phyloP scores from a whole-genome alignment of 2,797 vertebrate species.

The Pseudomugil tenellus region DNA sequence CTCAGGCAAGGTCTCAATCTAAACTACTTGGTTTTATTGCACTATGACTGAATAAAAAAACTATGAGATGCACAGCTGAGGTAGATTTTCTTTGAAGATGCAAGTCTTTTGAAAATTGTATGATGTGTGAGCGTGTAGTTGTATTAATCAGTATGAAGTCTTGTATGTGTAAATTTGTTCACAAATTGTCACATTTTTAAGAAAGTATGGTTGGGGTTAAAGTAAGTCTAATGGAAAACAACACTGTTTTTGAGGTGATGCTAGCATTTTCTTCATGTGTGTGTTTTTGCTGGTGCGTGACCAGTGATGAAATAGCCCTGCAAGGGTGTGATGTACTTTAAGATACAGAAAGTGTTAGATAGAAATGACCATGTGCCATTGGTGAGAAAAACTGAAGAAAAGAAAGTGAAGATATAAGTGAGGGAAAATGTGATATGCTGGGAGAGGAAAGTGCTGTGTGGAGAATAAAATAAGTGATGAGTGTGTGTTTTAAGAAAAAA shows the following conservation, averaged over 20 bases:
- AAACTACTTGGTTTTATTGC: background rate
- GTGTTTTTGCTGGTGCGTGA: constrained; percentile 53
- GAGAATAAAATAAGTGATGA: constrained; percentile 36
- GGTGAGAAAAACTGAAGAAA: constrained; percentile 61
- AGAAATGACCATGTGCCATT: constrained; percentile 71
- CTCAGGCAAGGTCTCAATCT: background rate
- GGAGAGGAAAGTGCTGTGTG: constrained; percentile 46
- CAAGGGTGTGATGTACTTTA: constrained; percentile 78
- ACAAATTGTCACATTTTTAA: constrained; percentile 7
- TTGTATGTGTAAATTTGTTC: constrained; percentile 6
- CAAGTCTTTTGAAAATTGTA: background rate
- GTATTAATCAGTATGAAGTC: background rate
- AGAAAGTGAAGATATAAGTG: constrained; percentile 62
- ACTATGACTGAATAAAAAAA: background rate
- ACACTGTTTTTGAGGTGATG: constrained; percentile 26
- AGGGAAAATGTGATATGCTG: constrained; percentile 52
- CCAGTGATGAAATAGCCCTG: constrained; percentile 55
- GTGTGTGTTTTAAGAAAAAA: constrained; percentile 27
- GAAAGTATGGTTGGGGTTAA: constrained; percentile 18
- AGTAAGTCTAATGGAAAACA: constrained; percentile 11
- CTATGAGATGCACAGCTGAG: constrained; percentile 11
- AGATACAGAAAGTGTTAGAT: constrained; percentile 73
- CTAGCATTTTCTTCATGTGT: constrained; percentile 22
- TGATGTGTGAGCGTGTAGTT: constrained; percentile 20
- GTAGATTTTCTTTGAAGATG: background rate